Conservation (phyloP, 2,888 invertebrate species). For the Plusia festucae region DNA sequence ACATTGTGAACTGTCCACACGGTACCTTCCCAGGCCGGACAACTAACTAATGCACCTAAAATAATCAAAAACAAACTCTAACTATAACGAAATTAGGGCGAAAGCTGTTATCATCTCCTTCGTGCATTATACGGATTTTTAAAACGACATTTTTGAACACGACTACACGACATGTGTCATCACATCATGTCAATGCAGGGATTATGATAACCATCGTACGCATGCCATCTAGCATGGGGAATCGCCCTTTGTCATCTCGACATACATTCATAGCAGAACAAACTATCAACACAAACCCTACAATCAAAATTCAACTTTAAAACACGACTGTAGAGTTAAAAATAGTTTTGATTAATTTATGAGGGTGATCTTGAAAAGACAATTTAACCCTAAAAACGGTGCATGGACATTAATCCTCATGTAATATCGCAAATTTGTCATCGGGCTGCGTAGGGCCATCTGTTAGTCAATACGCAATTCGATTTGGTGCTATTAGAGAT, state of each 20-base stretch:
- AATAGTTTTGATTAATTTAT: slow-evolving; percentile 52
- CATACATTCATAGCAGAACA: slow-evolving; percentile 68
- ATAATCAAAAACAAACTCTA: slow-evolving; percentile 62
- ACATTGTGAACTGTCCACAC: slow-evolving; percentile 81
- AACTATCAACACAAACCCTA: slow-evolving; percentile 55
- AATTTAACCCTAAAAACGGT: slow-evolving; percentile 89
- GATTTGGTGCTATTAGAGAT: slow-evolving; percentile 83
- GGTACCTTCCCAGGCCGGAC: slow-evolving; percentile 78
- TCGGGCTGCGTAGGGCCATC: slow-evolving; percentile 81
- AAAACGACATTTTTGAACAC: slow-evolving; percentile 85
- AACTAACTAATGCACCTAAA: slow-evolving; percentile 43
- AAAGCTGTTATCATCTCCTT: slow-evolving; percentile 48
- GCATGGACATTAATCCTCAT: slow-evolving; percentile 88
- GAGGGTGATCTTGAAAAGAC: slow-evolving; percentile 85
- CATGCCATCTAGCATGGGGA: slow-evolving; percentile 86
- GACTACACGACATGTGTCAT: slow-evolving; percentile 88
- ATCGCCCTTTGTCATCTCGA: slow-evolving; percentile 87
- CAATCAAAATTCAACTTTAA: slow-evolving; percentile 61
- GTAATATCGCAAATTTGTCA: slow-evolving; percentile 89
- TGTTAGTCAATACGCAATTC: slow-evolving; percentile 82
- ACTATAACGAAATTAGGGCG: slow-evolving; percentile 59
- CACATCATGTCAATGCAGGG: slow-evolving; percentile 89
- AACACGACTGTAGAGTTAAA: slow-evolving; percentile 44
- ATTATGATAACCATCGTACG: slow-evolving; percentile 89
- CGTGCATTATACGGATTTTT: slow-evolving; percentile 70